A percentile compares a stretch with the other conserved stretches of the same genome.
phyloP scores from a whole-genome alignment of 2,797 vertebrate species.

The Pempheris klunzingeri region DNA sequence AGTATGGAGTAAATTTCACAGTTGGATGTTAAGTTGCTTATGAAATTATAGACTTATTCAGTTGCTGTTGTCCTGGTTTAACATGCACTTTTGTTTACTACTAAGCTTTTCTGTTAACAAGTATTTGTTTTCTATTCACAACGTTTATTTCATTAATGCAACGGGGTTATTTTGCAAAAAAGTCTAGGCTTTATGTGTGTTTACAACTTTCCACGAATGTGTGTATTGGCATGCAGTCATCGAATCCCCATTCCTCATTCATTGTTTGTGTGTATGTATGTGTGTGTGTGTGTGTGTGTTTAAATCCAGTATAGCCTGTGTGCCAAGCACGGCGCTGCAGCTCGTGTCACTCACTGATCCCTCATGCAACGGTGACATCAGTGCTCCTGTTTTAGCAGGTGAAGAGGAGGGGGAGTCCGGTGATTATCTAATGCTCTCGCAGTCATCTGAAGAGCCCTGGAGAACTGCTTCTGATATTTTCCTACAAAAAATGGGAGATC shows the following conservation, averaged over 20 bases:
- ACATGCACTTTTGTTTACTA: background rate
- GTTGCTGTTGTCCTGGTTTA: background rate
- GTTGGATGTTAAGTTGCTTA: background rate
- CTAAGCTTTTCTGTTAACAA: background rate
- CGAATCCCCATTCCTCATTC: conserved; percentile 23
- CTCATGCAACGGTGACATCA: conserved; percentile 82
- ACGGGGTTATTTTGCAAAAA: background rate
- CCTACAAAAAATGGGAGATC: conserved; percentile 61
- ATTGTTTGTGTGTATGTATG: conserved; percentile 23
- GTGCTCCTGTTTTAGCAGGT: conserved; percentile 81
- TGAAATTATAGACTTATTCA: background rate
- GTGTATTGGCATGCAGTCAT: conserved; percentile 30
- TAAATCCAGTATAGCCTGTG: conserved; percentile 55
- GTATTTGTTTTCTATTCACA: background rate
- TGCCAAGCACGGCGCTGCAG: conserved; percentile 55
- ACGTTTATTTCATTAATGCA: background rate
- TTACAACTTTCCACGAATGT: conserved; percentile 12
- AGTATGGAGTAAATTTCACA: background rate
- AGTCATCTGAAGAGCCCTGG: conserved; percentile 51
- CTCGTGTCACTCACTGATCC: conserved; percentile 78
- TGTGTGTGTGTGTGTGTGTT: conserved; percentile 36
- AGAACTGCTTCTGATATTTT: conserved; percentile 62
- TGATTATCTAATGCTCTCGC: conserved; percentile 70
- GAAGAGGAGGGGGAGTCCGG: conserved; percentile 61
- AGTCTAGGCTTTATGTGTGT: background rate